Evolutionary conservation across 2,888 invertebrate genomes (phyloP), one percentile per base, ranked within the genome.

Genomic region (Copidosoma aretas): DNA sequence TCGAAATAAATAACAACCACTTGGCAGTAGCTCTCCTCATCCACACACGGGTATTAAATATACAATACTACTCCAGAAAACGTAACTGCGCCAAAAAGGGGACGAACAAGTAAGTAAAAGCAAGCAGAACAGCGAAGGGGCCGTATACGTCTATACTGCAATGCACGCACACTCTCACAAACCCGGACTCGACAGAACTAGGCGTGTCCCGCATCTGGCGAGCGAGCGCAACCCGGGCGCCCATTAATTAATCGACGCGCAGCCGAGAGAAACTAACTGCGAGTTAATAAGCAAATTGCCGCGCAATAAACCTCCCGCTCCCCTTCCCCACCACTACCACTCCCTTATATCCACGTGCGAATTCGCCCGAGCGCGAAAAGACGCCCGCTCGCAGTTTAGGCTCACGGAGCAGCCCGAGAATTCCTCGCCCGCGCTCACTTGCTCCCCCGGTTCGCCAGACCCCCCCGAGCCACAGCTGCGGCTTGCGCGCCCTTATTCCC

Each of bases 221-320:
- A 78, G 58, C 66, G 14, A n/a, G n/a, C n/a, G n/a, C n/a, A n/a
- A n/a, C n/a, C 19, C 60, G 60, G 64, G 60, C 63, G 57, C n/a
- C 53, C 60, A 64, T 72, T 72, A 72, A 70, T 72, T 72, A 72
- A 72, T 72, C 63, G 72, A 60, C 70, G 57, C 51, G 80, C 79
- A 82, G 82, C 77, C 81, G 81, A 82, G 81, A 82, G 32, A 32
- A 78, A 79, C 83, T 83, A 82, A 83, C 81, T 82, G 81, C 81
- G 79, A 83, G 82, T 84, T 83, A 83, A 84, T 84, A 84, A 84
- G 83, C 82, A 83, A 83, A 84, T 84, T 83, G 83, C 81, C 77
- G 77, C 77, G 83, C 82, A 81, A 83, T 83, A 83, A 74, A 70
- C 56, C 70, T 61, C 68, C 21, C 58, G 19, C 66, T 53, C 17